phyloP scores from a whole-genome alignment of 2,797 vertebrate genomes.

The Streptopelia turtur region DNA sequence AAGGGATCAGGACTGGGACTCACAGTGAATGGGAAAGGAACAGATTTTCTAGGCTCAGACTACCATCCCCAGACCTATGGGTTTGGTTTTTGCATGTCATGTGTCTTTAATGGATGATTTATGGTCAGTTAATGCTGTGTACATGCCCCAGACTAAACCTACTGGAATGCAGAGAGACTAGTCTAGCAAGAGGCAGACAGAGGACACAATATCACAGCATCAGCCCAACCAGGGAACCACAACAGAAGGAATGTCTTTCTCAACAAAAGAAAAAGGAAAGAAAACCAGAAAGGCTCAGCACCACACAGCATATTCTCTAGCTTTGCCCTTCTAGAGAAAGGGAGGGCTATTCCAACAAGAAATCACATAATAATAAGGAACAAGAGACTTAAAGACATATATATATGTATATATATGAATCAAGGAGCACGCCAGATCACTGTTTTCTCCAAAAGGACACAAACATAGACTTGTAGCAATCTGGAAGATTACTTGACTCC shows the following conservation, averaged over 20 bases:
- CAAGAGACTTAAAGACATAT: neutral
- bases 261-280: constrained; percentile 24
- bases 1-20: neutral
- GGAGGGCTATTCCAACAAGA: neutral
- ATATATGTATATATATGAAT: no score
- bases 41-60: neutral
- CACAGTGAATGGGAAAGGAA: neutral
- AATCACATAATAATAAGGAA: neutral
- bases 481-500: neutral
- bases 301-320: neutral
- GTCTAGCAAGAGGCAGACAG: constrained; percentile 34
- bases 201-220: constrained; percentile 45
- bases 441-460: neutral
- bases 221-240: constrained; percentile 37
- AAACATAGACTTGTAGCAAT: neutral
- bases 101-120: constrained; percentile 31
- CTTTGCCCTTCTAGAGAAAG: neutral
- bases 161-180: constrained; percentile 51
- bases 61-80: neutral
- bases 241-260: constrained; percentile 45
- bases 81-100: neutral
- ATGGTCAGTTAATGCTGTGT: constrained; percentile 1
- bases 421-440: neutral
- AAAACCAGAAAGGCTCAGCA: constrained; percentile 37
- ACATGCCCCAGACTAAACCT: constrained; percentile 42